Evolutionary conservation across 2,888 invertebrate genomes (phyloP), one percentile per base, ranked within the genome.

Genomic region (Tribolium freemani): DNA sequence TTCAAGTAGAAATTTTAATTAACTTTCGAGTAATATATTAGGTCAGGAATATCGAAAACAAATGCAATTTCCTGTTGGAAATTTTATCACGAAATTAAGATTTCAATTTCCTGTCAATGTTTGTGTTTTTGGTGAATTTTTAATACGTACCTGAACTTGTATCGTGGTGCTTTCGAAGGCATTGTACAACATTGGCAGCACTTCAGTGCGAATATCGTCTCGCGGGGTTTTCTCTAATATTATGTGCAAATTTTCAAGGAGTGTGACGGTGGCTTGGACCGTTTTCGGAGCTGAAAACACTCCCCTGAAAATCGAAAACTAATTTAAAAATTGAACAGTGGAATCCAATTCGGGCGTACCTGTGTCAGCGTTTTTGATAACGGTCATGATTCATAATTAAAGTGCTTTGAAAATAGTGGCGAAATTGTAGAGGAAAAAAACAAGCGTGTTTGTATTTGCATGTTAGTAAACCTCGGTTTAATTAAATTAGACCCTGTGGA

Each of bases 181-280:
- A 78, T 90, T 91, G 87, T 94, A 96, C 60, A 98, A 88, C 88
- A 97, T 90, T 3, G 96, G 96, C 79, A 98, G 88, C 58, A 98
- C 91, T 83, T 97, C 96, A 1, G 90, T 89, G 78, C 93, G 91
- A 45, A 94, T 90, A 77, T 96, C 95, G 51, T 94, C 93, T 53
- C 91, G 88, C 9, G 93, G 92, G 72, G 96, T 95, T 87, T 97
- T 98, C 83, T 93, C 93, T 84, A 98, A 89, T 75, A 98, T 93
- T 75, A 95, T 88, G 86, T 97, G 96, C 80, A 98, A 88, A 86
- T 96, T 96, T 87, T 97, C 97, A 82, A 98, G 87, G 71, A 98
- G 89, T 57, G 94, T 94, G 4, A 96, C 96, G 0, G 95, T 93
- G 8, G 96, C 96, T 86, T 95, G 93, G 73, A 94, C 92, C 71